phyloP scores from a whole-genome alignment of 2,797 vertebrate species.

The Falco biarmicus region DNA sequence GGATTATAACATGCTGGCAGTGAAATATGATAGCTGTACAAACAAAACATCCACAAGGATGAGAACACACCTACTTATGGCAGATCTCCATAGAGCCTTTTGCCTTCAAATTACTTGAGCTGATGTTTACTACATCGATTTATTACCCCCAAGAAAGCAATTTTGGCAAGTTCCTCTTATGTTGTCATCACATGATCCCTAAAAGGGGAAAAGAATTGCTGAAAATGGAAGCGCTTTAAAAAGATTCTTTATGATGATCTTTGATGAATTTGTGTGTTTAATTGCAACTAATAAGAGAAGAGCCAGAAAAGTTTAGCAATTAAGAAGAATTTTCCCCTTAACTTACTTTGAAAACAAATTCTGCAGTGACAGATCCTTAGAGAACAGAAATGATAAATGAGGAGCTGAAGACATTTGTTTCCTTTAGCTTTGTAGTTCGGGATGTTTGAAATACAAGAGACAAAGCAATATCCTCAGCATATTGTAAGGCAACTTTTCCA shows the following conservation, averaged over 20 bases:
- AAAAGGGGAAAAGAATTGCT: not conserved
- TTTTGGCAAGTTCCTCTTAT: conserved; percentile 22
- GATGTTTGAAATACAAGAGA: not conserved
- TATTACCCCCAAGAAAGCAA: not conserved
- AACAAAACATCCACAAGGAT: not conserved
- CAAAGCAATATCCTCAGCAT: not conserved
- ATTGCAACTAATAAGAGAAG: not conserved
- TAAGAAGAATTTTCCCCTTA: not conserved
- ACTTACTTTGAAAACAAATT: not conserved
- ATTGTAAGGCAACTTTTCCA: not conserved
- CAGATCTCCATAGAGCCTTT: not conserved
- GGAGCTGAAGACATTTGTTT: not conserved
- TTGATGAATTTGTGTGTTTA: not conserved
- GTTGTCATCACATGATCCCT: not conserved
- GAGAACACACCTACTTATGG: not conserved
- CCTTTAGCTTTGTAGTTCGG: not conserved
- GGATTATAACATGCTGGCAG: not conserved
- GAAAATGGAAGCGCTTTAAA: not conserved
- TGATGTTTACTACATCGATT: not conserved
- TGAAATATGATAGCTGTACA: conserved; percentile 6
- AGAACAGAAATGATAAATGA: not conserved
- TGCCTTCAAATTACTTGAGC: not conserved
- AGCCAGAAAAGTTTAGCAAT: not conserved
- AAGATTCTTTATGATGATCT: not conserved
- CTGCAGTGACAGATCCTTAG: not conserved